These are phyloP conservation scores for Proterorhinus semilunaris DNA, from an alignment of 2,113 vertebrate genomes.

Conservation along the genomic window DNA sequence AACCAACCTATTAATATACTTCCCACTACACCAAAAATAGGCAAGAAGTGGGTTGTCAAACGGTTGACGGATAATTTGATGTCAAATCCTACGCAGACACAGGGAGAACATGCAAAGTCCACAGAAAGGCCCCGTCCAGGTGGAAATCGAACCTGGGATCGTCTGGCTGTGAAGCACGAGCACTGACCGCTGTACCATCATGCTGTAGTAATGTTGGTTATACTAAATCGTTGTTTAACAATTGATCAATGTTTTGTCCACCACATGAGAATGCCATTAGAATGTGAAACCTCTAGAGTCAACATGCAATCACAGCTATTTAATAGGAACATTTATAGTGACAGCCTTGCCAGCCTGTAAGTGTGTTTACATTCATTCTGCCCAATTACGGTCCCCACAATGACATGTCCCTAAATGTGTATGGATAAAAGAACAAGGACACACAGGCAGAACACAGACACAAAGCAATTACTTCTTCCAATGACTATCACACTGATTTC, in stretches of 20 bases:
- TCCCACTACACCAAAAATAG: too few relatives aligned
- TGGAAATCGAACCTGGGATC: too few relatives aligned
- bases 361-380: neutral
- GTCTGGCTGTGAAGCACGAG: too few relatives aligned
- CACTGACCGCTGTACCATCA: too few relatives aligned
- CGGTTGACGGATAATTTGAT: too few relatives aligned
- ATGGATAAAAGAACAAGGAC: conserved; percentile 5
- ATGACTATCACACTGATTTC: conserved; percentile 37
- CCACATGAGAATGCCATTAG: neutral
- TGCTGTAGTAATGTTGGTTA: neutral
- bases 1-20: too few relatives aligned
- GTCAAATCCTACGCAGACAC: too few relatives aligned
- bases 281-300: neutral
- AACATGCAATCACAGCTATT: neutral
- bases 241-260: neutral
- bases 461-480: conserved; percentile 42
- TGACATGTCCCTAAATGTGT: neutral
- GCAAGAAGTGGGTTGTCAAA: too few relatives aligned
- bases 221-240: neutral
- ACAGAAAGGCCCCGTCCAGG: too few relatives aligned
- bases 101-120: too few relatives aligned
- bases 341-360: neutral
- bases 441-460: neutral
- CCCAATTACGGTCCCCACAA: neutral
- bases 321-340: neutral